These are phyloP conservation scores for Halictus rubicundus DNA, from an alignment of 1,140 invertebrate genomes.

Conservation along the genomic window DNA sequence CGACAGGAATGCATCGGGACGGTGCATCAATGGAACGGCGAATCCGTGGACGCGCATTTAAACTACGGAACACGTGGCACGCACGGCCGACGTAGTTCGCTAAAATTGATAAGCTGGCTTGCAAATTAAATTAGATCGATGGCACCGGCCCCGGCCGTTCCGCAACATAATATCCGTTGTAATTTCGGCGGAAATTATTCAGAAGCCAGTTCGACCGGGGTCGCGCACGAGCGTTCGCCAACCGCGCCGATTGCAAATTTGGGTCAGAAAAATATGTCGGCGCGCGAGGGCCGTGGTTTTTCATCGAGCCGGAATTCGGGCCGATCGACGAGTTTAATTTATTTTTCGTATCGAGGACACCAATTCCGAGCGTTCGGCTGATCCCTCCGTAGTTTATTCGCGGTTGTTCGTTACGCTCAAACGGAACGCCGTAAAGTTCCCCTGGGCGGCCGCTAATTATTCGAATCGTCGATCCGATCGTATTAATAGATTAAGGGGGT, in stretches of 20 bases:
- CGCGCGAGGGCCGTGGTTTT: no score
- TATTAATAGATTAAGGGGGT: slow-evolving; percentile 4
- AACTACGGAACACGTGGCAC: slow-evolving; percentile 18
- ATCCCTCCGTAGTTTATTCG: background rate
- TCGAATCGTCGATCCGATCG: background rate
- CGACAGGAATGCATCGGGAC: background rate
- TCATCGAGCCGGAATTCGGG: no score
- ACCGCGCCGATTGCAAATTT: background rate
- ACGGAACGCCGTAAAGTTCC: background rate
- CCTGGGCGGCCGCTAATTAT: background rate
- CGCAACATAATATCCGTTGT: slow-evolving; percentile 3
- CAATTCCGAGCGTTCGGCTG: background rate
- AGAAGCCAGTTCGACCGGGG: no score
- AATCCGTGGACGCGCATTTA: slow-evolving; percentile 19
- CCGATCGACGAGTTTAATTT: background rate
- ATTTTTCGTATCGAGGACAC: background rate
- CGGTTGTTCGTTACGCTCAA: background rate
- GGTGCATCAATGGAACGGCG: slow-evolving; percentile 11
- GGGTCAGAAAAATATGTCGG: background rate
- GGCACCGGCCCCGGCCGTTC: background rate
- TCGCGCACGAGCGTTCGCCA: no score
- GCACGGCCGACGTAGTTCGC: background rate
- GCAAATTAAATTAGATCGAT: slow-evolving; percentile 40
- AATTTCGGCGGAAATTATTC: slow-evolving; percentile 26
- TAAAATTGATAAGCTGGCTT: slow-evolving; percentile 33